Evolutionary conservation across 2,888 invertebrate species (phyloP).

Genomic region (Drosophila acutilabella): DNA sequence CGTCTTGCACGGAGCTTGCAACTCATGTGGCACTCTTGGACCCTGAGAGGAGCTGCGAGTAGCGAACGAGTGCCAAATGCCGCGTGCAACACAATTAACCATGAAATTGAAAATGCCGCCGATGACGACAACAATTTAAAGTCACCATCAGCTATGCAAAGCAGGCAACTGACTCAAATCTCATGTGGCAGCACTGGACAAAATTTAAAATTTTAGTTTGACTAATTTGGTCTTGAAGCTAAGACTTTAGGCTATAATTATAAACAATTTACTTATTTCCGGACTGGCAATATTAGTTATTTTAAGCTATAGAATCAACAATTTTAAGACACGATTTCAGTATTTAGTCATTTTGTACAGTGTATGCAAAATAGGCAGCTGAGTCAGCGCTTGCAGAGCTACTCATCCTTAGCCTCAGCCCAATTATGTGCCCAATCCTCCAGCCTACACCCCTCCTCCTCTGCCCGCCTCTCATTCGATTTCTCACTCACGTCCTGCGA

Average conservation of each 20-base stretch:
- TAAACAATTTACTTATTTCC: too few species aligned
- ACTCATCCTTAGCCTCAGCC: constrained; percentile 18
- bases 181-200: too few species aligned
- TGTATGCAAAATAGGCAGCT: constrained; percentile 65
- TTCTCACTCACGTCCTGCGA: constrained; percentile 65
- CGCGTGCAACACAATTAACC: constrained; percentile 82
- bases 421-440: neutral
- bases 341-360: neutral
- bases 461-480: neutral
- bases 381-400: constrained; percentile 44
- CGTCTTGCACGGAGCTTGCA: constrained; percentile 4
- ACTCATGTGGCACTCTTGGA: constrained; percentile 36
- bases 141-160: constrained; percentile 58
- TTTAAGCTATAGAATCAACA: too few species aligned
- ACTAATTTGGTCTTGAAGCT: too few species aligned
- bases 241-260: too few species aligned
- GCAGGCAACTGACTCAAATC: constrained; percentile 50
- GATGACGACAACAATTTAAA: constrained; percentile 55
- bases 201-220: too few species aligned
- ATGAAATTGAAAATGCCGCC: constrained; percentile 81
- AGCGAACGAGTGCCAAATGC: constrained; percentile 63
- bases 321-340: neutral
- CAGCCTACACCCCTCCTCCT: neutral
- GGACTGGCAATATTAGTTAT: too few species aligned
- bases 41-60: constrained; percentile 4